A percentile compares a stretch with the other conserved stretches of the same genome.
Conservation (phyloP, 2,113 vertebrate species). For the Regulus satrapa region DNA sequence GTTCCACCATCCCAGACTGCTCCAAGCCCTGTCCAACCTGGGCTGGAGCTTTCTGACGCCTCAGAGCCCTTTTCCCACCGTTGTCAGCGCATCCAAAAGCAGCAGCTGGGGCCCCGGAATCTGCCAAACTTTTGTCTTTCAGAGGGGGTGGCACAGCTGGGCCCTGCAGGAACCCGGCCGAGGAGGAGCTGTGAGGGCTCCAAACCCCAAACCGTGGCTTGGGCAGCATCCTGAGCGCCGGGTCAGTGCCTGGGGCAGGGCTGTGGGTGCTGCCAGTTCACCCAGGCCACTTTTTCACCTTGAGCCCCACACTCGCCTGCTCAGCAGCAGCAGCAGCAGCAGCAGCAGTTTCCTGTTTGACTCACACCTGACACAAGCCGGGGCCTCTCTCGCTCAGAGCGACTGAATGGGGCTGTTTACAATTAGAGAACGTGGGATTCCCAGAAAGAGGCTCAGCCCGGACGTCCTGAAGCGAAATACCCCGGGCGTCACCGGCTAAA, state of each 20-base stretch:
- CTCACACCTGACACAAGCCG: conserved; percentile 60
- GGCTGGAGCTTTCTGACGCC: neutral
- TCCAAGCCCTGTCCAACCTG: neutral
- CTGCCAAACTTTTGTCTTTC: neutral
- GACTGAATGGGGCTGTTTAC: conserved; percentile 76
- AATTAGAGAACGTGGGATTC: conserved; percentile 75
- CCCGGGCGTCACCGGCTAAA: conserved; percentile 75
- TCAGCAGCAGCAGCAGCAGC: conserved; percentile 12
- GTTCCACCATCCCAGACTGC: accelerated
- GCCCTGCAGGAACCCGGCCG: accelerated
- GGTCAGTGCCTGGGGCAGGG: accelerated
- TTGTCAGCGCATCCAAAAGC: accelerated
- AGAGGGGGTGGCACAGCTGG: accelerated
- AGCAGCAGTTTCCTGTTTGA: conserved; percentile 73
- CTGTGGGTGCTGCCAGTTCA: accelerated
- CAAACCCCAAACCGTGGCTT: accelerated
- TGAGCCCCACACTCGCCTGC: neutral
- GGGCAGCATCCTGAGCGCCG: neutral
- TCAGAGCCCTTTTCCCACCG: neutral
- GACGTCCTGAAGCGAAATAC: conserved; percentile 78
- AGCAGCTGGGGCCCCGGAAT: neutral
- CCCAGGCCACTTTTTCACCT: neutral
- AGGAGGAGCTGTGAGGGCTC: neutral
- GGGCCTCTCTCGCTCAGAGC: neutral
- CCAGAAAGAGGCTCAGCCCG: conserved; percentile 80